phyloP scores from a whole-genome alignment of 2,888 invertebrate genomes.

The Aradus depressus region DNA sequence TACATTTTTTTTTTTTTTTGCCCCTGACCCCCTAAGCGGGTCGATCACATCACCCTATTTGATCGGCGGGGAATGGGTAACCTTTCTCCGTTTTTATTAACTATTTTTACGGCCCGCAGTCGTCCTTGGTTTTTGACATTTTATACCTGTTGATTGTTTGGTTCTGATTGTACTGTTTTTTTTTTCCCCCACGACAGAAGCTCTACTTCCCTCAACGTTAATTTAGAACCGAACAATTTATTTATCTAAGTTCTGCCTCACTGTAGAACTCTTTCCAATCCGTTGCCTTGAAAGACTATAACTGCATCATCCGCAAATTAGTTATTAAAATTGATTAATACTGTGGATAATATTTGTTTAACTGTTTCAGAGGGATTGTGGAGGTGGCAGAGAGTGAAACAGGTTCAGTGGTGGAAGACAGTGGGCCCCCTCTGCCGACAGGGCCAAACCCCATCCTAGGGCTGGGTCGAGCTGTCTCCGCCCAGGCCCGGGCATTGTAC shows the following conservation, averaged over 20 bases:
- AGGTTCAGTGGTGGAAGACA: slow-evolving; percentile 33
- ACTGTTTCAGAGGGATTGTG: slow-evolving; percentile 51
- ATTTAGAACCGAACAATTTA: too few relatives aligned
- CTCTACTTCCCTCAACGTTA: too few relatives aligned
- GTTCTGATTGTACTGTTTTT: too few relatives aligned
- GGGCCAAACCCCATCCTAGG: slow-evolving; percentile 35
- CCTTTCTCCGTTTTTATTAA: too few relatives aligned
- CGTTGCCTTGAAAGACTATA: not conserved
- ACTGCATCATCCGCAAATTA: not conserved
- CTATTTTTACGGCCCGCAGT: too few relatives aligned
- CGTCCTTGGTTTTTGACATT: too few relatives aligned
- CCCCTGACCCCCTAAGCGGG: too few relatives aligned
- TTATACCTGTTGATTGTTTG: too few relatives aligned
- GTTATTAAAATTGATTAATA: not conserved
- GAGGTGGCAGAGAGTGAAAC: slow-evolving; percentile 52
- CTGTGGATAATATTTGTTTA: slow-evolving; percentile 10
- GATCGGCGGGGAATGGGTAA: too few relatives aligned
- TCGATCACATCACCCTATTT: too few relatives aligned
- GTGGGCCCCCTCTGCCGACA: slow-evolving; percentile 27
- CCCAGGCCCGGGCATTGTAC: slow-evolving; percentile 44
- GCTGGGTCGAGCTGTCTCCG: slow-evolving; percentile 37
- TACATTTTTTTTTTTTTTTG: too few relatives aligned
- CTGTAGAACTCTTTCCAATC: not conserved
- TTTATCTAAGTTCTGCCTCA: not conserved
- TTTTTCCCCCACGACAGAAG: too few relatives aligned